Conservation (phyloP, 2,888 invertebrate genomes). For the Formica aserva region DNA sequence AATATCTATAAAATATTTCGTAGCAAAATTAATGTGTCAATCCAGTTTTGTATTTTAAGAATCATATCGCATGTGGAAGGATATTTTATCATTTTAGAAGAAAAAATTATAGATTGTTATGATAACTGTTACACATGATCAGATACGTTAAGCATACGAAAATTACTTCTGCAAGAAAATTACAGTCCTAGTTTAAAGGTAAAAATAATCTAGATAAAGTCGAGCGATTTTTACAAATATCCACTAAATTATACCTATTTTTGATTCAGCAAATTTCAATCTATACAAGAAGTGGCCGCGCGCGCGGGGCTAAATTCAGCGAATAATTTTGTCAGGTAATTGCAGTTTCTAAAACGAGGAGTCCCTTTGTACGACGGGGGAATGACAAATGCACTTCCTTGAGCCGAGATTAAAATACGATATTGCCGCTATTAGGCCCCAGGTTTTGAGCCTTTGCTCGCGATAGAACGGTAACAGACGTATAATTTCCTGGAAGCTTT, state of each 20-base stretch:
- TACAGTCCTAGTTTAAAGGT: not conserved
- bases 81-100: not conserved
- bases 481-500: conserved; percentile 84
- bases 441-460: conserved; percentile 70
- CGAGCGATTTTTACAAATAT: conserved; percentile 20
- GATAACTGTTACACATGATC: not conserved
- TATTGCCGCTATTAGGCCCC: conserved; percentile 81
- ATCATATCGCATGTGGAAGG: not conserved
- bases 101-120: not conserved
- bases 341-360: conserved; percentile 66
- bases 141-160: not conserved
- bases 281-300: conserved; percentile 34
- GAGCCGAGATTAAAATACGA: conserved; percentile 80
- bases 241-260: conserved; percentile 25
- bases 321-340: conserved; percentile 67
- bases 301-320: conserved; percentile 51
- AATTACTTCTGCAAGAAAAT: not conserved
- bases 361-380: conserved; percentile 67
- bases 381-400: conserved; percentile 78
- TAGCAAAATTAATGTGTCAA: not conserved
- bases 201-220: conserved; percentile 28
- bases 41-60: not conserved
- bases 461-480: conserved; percentile 81
- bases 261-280: conserved; percentile 51
- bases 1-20: not conserved